phyloP scores from a whole-genome alignment of 2,888 invertebrate species.

The Meiosimyza decipiens region DNA sequence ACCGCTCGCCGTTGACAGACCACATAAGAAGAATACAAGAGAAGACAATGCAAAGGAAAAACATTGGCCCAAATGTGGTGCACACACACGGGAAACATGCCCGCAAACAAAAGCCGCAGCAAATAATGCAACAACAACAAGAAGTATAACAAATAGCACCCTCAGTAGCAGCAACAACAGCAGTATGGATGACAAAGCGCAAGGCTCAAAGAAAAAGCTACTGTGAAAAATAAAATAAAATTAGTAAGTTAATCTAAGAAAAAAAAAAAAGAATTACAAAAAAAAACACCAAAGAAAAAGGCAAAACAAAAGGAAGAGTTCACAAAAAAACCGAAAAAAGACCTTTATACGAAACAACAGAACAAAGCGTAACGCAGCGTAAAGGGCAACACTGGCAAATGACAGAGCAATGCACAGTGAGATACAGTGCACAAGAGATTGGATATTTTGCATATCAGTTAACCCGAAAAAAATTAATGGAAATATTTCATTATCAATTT shows the following conservation, averaged over 20 bases:
- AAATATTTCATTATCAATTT: no score
- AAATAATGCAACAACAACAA: neutral
- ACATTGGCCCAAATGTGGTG: no score
- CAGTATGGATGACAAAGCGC: conserved; percentile 10
- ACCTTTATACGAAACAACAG: neutral
- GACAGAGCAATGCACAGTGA: no score
- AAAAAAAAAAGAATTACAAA: neutral
- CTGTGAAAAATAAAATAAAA: conserved; percentile 15
- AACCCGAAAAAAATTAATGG: no score
- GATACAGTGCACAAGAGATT: no score
- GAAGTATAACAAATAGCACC: neutral
- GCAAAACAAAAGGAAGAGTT: neutral
- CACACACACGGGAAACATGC: no score
- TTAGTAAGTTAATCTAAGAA: conserved; percentile 28
- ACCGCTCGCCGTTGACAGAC: neutral
- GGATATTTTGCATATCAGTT: no score
- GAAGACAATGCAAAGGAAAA: conserved; percentile 7
- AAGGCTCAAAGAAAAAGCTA: neutral
- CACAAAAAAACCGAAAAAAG: neutral
- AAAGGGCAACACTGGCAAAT: neutral
- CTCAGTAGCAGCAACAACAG: neutral
- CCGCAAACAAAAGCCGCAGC: neutral
- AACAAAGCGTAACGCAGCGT: neutral
- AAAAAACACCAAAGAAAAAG: neutral
- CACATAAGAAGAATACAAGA: conserved; percentile 16